A percentile compares a stretch with the other conserved stretches of the same genome.
These are phyloP conservation scores for Channallabes apus DNA, from an alignment of 2,797 vertebrate species.

Conservation along the genomic window DNA sequence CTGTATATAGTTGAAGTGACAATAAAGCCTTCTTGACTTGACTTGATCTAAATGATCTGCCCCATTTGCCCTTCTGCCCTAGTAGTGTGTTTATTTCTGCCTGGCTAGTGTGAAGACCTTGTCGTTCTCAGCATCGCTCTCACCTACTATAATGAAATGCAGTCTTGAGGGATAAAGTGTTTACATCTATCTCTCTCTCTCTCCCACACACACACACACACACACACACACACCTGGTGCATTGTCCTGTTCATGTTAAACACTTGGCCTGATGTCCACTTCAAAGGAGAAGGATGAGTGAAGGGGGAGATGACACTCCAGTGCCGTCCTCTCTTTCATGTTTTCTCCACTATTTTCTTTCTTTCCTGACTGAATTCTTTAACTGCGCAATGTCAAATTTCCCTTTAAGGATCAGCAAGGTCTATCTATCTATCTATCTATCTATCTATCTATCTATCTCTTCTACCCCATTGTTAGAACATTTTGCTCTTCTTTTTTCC, in stretches of 20 bases:
- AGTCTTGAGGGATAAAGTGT: conserved; percentile 29
- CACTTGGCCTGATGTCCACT: conserved; percentile 63
- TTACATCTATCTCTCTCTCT: conserved; percentile 24
- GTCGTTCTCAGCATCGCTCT: conserved; percentile 21
- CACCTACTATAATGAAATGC: conserved; percentile 20
- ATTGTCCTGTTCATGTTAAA: conserved; percentile 63
- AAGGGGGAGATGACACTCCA: conserved; percentile 39
- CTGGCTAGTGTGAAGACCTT: conserved; percentile 11
- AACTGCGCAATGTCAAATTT: background rate
- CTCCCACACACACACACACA: conserved; percentile 25
- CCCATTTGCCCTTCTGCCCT: background rate
- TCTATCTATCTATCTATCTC: background rate
- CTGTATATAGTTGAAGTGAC: too few species aligned
- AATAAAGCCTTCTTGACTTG: too few species aligned
- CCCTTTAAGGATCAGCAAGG: background rate
- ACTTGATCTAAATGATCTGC: too few species aligned
- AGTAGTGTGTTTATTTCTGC: conserved; percentile 18
- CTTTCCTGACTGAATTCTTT: background rate
- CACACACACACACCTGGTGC: conserved; percentile 63
- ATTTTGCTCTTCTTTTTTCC: background rate
- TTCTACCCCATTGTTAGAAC: background rate
- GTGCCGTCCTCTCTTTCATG: conserved; percentile 17
- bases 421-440: background rate
- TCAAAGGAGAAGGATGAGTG: conserved; percentile 64
- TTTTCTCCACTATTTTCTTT: background rate